phyloP scores from a whole-genome alignment of 2,888 invertebrate genomes.

The Spisula solida region DNA sequence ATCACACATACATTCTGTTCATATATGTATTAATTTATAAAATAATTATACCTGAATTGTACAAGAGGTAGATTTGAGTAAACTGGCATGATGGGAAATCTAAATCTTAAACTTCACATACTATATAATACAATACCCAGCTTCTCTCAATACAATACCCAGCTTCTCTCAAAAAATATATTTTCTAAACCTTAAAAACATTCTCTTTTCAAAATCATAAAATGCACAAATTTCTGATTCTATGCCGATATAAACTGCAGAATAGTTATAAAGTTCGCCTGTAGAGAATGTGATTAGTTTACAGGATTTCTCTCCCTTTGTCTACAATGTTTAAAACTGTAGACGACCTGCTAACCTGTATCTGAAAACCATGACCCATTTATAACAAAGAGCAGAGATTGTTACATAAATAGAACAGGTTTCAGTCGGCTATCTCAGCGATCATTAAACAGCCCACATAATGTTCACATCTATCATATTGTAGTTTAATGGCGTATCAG shows the following conservation, averaged over 20 bases:
- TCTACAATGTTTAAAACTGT: constrained; percentile 20
- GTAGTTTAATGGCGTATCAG: neutral
- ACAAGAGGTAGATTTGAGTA: too few relatives aligned
- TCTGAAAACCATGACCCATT: constrained; percentile 59
- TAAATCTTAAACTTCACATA: too few relatives aligned
- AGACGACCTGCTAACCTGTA: constrained; percentile 68
- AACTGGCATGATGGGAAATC: too few relatives aligned
- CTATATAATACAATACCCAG: too few relatives aligned
- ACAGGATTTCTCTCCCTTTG: constrained; percentile 63
- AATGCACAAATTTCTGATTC: neutral
- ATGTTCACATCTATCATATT: neutral
- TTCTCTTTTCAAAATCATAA: neutral
- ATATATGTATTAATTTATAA: too few relatives aligned
- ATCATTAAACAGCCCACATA: constrained; percentile 10
- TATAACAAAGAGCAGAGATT: constrained; percentile 57
- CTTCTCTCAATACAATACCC: too few relatives aligned
- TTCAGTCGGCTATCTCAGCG: constrained; percentile 38
- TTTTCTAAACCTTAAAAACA: too few relatives aligned
- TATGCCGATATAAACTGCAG: neutral
- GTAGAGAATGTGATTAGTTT: neutral
- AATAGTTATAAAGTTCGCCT: neutral
- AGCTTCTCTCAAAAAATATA: too few relatives aligned
- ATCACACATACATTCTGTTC: neutral
- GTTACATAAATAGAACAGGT: constrained; percentile 59
- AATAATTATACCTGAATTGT: too few relatives aligned